phyloP scores from a whole-genome alignment of 2,113 vertebrate species.

The Barnardius zonarius region DNA sequence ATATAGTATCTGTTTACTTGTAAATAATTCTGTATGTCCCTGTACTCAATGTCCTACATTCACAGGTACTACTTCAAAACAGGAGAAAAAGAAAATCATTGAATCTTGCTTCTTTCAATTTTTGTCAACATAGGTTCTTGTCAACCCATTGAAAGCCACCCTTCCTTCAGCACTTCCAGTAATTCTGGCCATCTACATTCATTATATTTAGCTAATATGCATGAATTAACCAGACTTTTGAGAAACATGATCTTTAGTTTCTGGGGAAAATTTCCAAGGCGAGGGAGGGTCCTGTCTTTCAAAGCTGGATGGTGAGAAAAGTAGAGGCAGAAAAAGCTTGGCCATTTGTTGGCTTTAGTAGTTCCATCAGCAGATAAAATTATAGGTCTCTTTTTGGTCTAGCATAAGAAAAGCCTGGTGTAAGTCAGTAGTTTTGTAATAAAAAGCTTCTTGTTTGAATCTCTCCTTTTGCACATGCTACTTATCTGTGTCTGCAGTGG shows the following conservation, averaged over 20 bases:
- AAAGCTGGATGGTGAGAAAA: not conserved
- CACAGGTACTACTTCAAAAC: not conserved
- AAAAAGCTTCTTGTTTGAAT: not conserved
- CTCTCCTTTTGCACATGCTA: not conserved
- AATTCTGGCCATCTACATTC: not conserved
- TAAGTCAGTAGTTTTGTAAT: not conserved
- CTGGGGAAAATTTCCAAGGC: not conserved
- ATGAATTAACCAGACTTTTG: not conserved
- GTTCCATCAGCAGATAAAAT: not conserved
- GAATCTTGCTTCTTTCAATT: not conserved
- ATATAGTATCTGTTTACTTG: not conserved
- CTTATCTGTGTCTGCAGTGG: not conserved
- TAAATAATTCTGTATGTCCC: not conserved
- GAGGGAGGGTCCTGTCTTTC: not conserved
- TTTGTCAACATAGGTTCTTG: not conserved
- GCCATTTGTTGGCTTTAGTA: not conserved
- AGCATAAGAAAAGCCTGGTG: rapidly evolving
- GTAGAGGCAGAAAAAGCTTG: not conserved
- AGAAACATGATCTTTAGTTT: not conserved
- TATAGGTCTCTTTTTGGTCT: not conserved
- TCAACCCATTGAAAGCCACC: not conserved
- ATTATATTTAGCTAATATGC: not conserved
- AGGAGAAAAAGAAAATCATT: not conserved
- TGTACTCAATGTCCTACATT: not conserved
- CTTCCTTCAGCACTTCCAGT: not conserved